Conservation (phyloP, 2,888 invertebrate species). For the Drosophila leonis region DNA sequence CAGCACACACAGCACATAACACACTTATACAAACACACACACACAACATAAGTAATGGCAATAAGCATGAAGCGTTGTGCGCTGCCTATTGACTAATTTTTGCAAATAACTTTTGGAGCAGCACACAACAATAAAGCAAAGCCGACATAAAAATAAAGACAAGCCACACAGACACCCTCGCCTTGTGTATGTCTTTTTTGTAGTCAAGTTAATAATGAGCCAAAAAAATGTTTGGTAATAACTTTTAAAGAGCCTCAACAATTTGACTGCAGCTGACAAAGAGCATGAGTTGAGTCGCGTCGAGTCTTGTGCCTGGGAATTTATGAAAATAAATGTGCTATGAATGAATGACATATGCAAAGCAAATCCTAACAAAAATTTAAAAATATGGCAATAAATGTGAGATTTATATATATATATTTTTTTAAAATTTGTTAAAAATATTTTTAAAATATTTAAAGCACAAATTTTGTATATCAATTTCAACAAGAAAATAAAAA, state of each 20-base stretch:
- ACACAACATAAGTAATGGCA: slow-evolving; percentile 61
- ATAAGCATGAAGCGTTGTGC: slow-evolving; percentile 30
- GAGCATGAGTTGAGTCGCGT: slow-evolving; percentile 16
- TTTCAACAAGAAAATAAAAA: no score
- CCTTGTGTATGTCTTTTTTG: slow-evolving; percentile 29
- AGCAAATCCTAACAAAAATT: not conserved
- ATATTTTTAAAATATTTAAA: no score
- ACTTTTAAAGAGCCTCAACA: slow-evolving; percentile 54
- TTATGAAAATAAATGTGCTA: slow-evolving; percentile 11
- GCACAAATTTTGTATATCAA: no score
- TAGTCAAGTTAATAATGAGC: slow-evolving; percentile 61
- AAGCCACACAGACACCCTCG: slow-evolving; percentile 14
- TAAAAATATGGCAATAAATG: slow-evolving; percentile 11
- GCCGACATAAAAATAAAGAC: slow-evolving; percentile 54
- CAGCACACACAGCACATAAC: slow-evolving; percentile 25
- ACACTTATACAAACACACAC: slow-evolving; percentile 13
- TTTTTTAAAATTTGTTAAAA: no score
- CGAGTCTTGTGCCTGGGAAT: slow-evolving; percentile 10
- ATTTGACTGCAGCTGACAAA: slow-evolving; percentile 50
- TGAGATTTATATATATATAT: no score
- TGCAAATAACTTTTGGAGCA: slow-evolving; percentile 75
- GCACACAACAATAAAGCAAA: slow-evolving; percentile 58
- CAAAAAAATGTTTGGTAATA: slow-evolving; percentile 71
- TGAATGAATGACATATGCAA: slow-evolving; percentile 23
- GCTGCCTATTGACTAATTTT: slow-evolving; percentile 77